phyloP scores from a whole-genome alignment of 2,888 invertebrate genomes.

The Timandra comae region DNA sequence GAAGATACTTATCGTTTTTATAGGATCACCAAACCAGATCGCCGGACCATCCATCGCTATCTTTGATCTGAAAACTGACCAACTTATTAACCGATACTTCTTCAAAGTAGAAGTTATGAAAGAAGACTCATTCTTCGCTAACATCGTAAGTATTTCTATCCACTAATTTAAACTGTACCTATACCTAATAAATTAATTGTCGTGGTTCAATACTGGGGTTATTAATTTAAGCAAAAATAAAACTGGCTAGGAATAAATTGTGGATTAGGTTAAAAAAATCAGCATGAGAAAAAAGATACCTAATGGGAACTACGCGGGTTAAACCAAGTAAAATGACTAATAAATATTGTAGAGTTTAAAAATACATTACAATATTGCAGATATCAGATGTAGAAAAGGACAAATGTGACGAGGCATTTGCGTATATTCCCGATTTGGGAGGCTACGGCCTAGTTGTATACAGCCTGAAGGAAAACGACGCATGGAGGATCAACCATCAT shows the following conservation, averaged over 20 bases:
- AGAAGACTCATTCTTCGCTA: constrained; percentile 87
- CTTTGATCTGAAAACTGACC: constrained; percentile 85
- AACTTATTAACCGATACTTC: constrained; percentile 80
- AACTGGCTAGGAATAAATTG: too few species aligned
- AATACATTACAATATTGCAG: too few species aligned
- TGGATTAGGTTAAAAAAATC: too few species aligned
- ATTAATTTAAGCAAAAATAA: too few species aligned
- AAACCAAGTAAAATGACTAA: too few species aligned
- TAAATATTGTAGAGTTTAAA: too few species aligned
- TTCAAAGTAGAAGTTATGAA: constrained; percentile 82
- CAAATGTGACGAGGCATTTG: constrained; percentile 85
- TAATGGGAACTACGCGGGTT: too few species aligned
- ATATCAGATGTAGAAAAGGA: constrained; percentile 82
- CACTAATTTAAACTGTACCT: background rate
- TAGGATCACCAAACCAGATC: constrained; percentile 72
- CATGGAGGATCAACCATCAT: constrained; percentile 88
- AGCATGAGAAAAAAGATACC: too few species aligned
- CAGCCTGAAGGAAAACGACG: constrained; percentile 82
- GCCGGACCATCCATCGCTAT: constrained; percentile 81
- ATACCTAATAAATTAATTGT: background rate
- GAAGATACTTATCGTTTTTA: too few species aligned
- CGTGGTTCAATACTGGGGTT: too few species aligned
- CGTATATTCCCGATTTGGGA: constrained; percentile 86
- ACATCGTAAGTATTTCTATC: constrained; percentile 77
- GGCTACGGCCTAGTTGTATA: constrained; percentile 87